Conservation (phyloP, 2,888 invertebrate genomes). For the Amiota minor region DNA sequence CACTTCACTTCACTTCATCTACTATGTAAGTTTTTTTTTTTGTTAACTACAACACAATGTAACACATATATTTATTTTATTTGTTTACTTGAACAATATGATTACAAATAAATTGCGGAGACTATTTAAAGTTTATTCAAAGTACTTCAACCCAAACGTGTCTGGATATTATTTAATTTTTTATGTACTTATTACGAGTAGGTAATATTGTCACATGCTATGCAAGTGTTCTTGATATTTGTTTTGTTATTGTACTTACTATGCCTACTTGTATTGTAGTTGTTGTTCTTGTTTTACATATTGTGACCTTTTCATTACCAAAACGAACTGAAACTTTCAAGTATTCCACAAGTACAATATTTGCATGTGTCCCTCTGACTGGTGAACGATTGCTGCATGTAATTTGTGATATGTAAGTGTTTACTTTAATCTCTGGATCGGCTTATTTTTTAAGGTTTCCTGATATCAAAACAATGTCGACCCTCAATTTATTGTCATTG, state of each 20-base stretch:
- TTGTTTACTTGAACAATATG: no score
- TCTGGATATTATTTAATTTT: no score
- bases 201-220: neutral
- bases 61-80: no score
- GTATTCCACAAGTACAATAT: neutral
- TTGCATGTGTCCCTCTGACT: constrained; percentile 12
- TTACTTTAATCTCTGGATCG: constrained; percentile 20
- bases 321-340: constrained; percentile 16
- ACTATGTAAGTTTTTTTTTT: no score
- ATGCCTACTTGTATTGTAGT: neutral
- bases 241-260: neutral
- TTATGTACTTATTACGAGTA: no score
- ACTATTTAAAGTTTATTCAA: no score
- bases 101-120: no score
- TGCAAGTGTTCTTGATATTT: neutral
- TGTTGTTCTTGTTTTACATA: neutral
- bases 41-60: no score
- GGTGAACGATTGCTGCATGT: neutral
- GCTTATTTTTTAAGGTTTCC: constrained; percentile 29
- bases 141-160: no score
- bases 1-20: no score
- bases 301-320: constrained; percentile 2
- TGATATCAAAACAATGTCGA: constrained; percentile 7
- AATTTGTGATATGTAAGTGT: neutral
- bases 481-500: neutral